Evolutionary conservation across 2,797 vertebrate genomes (phyloP).

Genomic region (Sternotherus odoratus): DNA sequence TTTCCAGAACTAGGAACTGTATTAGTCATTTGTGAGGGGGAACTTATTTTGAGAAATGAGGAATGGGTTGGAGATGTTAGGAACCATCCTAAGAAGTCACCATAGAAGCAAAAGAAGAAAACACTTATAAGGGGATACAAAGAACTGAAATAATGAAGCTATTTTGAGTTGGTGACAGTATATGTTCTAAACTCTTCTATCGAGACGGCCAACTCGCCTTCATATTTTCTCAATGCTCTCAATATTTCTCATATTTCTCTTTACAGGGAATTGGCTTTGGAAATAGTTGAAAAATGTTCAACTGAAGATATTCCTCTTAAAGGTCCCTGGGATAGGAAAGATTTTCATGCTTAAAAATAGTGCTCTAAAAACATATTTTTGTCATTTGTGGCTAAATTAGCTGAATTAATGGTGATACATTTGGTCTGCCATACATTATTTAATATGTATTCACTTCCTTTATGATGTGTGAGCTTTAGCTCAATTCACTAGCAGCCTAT

Average conservation of each 20-base stretch:
- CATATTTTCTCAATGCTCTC: too few species aligned
- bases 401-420: not conserved
- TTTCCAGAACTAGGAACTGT: conserved; percentile 22
- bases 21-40: conserved; percentile 31
- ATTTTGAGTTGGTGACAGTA: not conserved
- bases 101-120: not conserved
- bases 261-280: not conserved
- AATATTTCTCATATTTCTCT: not conserved
- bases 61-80: not conserved
- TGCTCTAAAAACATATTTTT: not conserved
- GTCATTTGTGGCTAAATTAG: not conserved
- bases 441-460: not conserved
- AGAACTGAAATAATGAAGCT: not conserved
- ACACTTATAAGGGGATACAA: not conserved
- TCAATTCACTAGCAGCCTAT: not conserved
- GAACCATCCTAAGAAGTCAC: not conserved
- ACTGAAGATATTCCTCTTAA: not conserved
- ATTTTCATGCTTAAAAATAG: not conserved
- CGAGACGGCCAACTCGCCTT: not conserved
- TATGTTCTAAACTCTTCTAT: not conserved
- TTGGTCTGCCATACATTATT: not conserved
- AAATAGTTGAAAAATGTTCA: not conserved
- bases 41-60: not conserved
- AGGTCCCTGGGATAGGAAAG: not conserved
- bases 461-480: not conserved